A percentile compares a stretch with the other conserved stretches of the same genome.
Evolutionary conservation across 1,140 invertebrate genomes (phyloP).

Genomic region (Macrosteles quadrilineatus): DNA sequence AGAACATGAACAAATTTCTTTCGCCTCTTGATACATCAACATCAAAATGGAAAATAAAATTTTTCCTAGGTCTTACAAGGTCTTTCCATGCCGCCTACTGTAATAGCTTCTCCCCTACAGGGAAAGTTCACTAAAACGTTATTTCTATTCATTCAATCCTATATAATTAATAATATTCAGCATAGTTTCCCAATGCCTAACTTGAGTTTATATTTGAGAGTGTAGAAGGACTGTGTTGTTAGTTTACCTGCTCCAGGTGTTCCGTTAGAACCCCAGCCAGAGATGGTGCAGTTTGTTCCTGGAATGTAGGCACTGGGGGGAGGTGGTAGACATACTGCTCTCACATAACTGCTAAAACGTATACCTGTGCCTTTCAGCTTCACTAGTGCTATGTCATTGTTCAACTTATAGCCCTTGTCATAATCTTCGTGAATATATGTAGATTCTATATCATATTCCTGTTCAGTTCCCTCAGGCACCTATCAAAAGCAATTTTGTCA

Average conservation of each 20-base stretch:
- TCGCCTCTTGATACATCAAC: too few relatives aligned
- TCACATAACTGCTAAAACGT: conserved; percentile 65
- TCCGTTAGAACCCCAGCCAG: conserved; percentile 74
- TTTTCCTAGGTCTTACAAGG: too few relatives aligned
- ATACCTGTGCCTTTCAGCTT: conserved; percentile 65
- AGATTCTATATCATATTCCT: conserved; percentile 66
- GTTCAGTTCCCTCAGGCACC: conserved; percentile 64
- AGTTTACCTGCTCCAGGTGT: conserved; percentile 60
- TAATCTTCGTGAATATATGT: conserved; percentile 68
- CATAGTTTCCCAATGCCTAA: too few relatives aligned
- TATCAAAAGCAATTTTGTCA: conserved; percentile 39
- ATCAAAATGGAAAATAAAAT: too few relatives aligned
- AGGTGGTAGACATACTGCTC: conserved; percentile 73
- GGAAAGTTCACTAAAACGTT: too few relatives aligned
- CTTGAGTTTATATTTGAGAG: too few relatives aligned
- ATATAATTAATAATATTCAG: too few relatives aligned
- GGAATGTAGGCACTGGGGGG: conserved; percentile 53
- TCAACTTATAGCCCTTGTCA: conserved; percentile 63
- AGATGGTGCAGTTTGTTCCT: conserved; percentile 67
- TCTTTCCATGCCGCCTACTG: too few relatives aligned
- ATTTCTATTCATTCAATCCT: too few relatives aligned
- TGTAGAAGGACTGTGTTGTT: too few relatives aligned
- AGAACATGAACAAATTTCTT: too few relatives aligned
- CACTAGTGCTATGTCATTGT: conserved; percentile 74
- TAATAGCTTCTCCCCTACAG: too few relatives aligned